phyloP scores from a whole-genome alignment of 2,797 vertebrate species.

The Tangara arthus region DNA sequence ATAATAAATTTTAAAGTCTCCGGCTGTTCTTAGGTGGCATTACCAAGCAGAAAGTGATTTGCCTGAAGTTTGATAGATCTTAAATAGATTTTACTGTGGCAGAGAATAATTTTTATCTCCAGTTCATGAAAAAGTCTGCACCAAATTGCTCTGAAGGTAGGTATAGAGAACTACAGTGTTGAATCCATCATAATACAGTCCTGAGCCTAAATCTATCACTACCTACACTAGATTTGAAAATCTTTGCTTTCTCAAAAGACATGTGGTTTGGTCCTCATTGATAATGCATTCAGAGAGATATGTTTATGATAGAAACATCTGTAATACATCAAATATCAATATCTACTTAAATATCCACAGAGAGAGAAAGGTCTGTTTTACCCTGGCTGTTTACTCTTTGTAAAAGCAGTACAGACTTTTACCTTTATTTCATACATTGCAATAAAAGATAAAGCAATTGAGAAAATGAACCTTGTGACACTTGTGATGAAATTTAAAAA shows the following conservation, averaged over 20 bases:
- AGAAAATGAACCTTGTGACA: neutral
- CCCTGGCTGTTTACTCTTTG: neutral
- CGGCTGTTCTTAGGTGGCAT: neutral
- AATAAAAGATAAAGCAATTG: neutral
- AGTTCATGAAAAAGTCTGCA: neutral
- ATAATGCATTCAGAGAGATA: neutral
- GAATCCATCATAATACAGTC: neutral
- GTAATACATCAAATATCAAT: neutral
- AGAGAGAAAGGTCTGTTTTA: neutral
- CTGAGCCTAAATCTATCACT: neutral
- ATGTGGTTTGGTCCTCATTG: neutral
- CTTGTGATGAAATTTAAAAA: neutral
- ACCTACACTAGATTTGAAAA: neutral
- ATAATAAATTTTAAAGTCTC: constrained; percentile 41
- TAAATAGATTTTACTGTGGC: constrained; percentile 1
- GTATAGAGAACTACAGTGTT: neutral
- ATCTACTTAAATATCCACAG: neutral
- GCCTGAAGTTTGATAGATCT: constrained; percentile 21
- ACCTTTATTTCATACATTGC: neutral
- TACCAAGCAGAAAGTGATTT: constrained; percentile 24
- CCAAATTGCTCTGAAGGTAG: neutral
- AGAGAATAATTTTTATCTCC: neutral
- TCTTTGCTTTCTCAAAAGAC: neutral
- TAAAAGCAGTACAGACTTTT: neutral
- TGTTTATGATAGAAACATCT: neutral